Percentiles rank a stretch among this genome's conserved stretches.
Conservation (phyloP, 2,113 vertebrate genomes). For the Xiphophorus hellerii region DNA sequence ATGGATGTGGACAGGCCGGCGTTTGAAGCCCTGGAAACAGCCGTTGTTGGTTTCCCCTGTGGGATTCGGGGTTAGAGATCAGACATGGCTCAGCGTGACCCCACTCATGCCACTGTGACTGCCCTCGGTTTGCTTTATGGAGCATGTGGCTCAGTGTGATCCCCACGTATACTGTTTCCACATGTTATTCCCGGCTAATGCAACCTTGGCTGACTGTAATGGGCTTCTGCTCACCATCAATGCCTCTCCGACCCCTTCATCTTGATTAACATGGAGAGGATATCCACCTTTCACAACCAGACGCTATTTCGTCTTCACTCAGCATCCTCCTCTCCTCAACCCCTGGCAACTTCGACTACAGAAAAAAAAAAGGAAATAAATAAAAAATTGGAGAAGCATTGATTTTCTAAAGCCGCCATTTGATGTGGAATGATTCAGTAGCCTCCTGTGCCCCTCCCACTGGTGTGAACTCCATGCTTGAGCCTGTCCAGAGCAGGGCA, state of each 20-base stretch:
- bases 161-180: constrained; percentile 28
- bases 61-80: constrained; percentile 44
- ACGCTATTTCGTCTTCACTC: constrained; percentile 22
- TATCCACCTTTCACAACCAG: constrained; percentile 27
- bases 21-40: constrained; percentile 17
- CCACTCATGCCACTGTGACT: constrained; percentile 25
- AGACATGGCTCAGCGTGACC: constrained; percentile 40
- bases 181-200: constrained; percentile 13
- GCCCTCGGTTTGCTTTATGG: constrained; percentile 26
- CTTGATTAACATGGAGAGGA: constrained; percentile 57
- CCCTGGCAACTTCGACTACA: constrained; percentile 35
- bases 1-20: not conserved
- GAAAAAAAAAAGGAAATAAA: not conserved
- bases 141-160: constrained; percentile 33
- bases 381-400: constrained; percentile 30
- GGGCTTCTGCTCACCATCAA: constrained; percentile 25
- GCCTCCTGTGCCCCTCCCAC: constrained; percentile 34
- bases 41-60: constrained; percentile 12
- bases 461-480: constrained; percentile 51
- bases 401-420: constrained; percentile 66
- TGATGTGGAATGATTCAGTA: constrained; percentile 66
- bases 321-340: constrained; percentile 30
- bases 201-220: constrained; percentile 18
- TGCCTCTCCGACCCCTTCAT: constrained; percentile 34
- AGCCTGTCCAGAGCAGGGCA: constrained; percentile 57